phyloP scores from a whole-genome alignment of 2,113 vertebrate species.

The Sus scrofa region DNA sequence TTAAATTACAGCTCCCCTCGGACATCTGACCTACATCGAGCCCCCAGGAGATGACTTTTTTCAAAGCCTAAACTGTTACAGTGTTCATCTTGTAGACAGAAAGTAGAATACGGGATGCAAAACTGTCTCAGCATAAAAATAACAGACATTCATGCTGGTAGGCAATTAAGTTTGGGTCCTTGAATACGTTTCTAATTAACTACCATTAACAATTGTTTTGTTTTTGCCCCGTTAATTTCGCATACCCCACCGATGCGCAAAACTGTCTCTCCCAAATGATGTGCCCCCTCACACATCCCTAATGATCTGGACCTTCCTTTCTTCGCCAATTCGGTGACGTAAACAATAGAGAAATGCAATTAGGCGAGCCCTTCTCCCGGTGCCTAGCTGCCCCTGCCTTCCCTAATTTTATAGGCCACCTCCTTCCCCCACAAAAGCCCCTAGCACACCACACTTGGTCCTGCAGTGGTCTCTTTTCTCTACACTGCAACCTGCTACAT shows the following conservation, averaged over 20 bases:
- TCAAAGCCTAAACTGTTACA: not conserved
- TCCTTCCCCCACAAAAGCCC: not conserved
- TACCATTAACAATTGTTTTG: conserved; percentile 83
- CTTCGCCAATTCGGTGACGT: conserved; percentile 77
- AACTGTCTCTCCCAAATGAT: conserved; percentile 73
- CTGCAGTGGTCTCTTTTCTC: not conserved
- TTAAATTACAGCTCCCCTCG: conserved; percentile 73
- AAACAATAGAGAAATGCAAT: conserved; percentile 85
- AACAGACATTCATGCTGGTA: conserved; percentile 71
- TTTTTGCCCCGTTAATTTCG: conserved; percentile 82
- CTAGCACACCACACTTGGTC: not conserved
- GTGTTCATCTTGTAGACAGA: conserved; percentile 71
- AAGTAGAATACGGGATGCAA: conserved; percentile 70
- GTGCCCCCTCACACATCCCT: conserved; percentile 72
- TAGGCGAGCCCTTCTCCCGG: conserved; percentile 76
- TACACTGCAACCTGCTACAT: not conserved
- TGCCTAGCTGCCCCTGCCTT: conserved; percentile 36
- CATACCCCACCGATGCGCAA: conserved; percentile 76
- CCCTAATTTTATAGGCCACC: conserved; percentile 41
- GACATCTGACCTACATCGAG: conserved; percentile 77
- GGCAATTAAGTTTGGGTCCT: conserved; percentile 83
- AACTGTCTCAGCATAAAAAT: conserved; percentile 64
- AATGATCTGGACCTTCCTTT: conserved; percentile 81
- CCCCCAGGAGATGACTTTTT: conserved; percentile 41
- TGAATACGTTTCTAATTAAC: conserved; percentile 86